Evolutionary conservation across 1,140 invertebrate species (phyloP).

Genomic region (Holcopasites calliopsidis): DNA sequence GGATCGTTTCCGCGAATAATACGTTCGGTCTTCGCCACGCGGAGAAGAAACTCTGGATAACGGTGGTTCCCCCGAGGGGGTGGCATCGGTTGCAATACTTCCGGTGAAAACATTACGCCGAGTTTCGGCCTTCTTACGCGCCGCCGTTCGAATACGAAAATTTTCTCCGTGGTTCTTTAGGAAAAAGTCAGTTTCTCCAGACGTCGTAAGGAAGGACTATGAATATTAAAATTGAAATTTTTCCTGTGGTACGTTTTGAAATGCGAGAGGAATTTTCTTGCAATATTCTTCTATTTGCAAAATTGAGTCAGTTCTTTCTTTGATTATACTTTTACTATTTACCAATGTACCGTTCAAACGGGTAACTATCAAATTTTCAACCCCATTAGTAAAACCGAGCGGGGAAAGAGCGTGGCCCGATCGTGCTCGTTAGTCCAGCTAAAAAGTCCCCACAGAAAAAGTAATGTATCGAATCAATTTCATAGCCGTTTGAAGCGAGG

Average conservation of each 20-base stretch:
- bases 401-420: background rate
- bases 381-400: background rate
- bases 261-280: too few species aligned
- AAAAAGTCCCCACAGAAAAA: background rate
- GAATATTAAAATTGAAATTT: too few species aligned
- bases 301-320: too few species aligned
- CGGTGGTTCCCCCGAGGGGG: background rate
- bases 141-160: conserved; percentile 14
- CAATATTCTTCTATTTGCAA: too few species aligned
- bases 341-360: too few species aligned
- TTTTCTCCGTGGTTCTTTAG: too few species aligned
- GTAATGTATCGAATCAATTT: conserved; percentile 36
- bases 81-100: conserved; percentile 50
- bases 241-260: too few species aligned
- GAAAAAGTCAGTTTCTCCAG: too few species aligned
- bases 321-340: too few species aligned
- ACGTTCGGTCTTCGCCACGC: conserved; percentile 44
- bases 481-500: background rate
- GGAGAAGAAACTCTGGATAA: conserved; percentile 46
- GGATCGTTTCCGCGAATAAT: conserved; percentile 64
- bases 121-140: conserved; percentile 42
- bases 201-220: too few species aligned
- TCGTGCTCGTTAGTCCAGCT: background rate
- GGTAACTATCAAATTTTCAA: background rate
- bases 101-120: conserved; percentile 42